phyloP scores from a whole-genome alignment of 2,888 invertebrate genomes.

The Cosmia pyralina region DNA sequence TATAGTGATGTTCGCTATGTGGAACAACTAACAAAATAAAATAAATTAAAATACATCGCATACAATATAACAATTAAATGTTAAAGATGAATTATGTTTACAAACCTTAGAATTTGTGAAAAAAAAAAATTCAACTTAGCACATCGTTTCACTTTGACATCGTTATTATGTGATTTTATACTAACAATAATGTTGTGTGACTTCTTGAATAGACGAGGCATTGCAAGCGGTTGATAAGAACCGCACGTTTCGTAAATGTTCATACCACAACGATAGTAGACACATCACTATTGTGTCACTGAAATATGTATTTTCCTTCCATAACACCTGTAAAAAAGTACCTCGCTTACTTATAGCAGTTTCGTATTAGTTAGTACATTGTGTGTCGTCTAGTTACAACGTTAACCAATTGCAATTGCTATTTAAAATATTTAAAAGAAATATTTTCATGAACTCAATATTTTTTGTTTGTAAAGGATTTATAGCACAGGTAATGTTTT shows the following conservation, averaged over 20 bases:
- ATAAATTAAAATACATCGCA: no score
- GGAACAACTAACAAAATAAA: no score
- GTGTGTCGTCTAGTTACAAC: background rate
- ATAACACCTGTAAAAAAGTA: background rate
- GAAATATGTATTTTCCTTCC: conserved; percentile 1
- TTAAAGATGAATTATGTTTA: no score
- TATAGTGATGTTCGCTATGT: no score
- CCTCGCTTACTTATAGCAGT: no score
- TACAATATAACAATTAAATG: no score
- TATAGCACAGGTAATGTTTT: background rate
- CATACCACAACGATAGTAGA: background rate
- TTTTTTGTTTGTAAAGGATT: background rate
- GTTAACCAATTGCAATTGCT: background rate
- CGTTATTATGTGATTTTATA: background rate
- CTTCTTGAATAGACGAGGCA: background rate
- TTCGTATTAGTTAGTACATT: background rate
- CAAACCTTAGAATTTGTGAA: background rate
- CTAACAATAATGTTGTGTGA: background rate
- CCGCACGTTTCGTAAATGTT: background rate
- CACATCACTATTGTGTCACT: background rate
- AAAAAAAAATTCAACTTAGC: background rate
- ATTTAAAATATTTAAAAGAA: background rate
- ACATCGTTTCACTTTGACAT: conserved; percentile 1
- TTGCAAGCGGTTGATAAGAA: background rate
- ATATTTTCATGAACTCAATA: background rate